Base-by-base conservation (phyloP, 2,797 vertebrate species). In the Adrianichthys oophorus region DNA sequence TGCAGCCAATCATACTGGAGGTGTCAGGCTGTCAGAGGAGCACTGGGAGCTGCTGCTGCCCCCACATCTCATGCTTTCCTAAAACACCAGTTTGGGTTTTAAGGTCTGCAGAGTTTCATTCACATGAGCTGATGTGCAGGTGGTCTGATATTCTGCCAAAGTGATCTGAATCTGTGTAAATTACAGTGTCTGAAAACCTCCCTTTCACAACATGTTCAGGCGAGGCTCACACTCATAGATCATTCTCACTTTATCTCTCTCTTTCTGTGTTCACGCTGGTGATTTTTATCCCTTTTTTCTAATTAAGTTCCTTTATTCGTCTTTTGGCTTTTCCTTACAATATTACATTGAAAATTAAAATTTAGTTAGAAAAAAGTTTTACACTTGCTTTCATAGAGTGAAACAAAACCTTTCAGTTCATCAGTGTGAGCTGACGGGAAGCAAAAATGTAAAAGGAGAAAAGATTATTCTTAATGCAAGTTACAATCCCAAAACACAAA, bases 101-200 rank as follows among this genome's bases (percentile, higher is more conserved):
- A 42, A 47, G 15, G 72, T 74, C 68, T 57, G 57, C 17, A 55
- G 59, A 53, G 66, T 55, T 68, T 59, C 2, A 62, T 53, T 80
- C 70, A 65, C 76, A 68, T 68, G 81, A 79, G 74, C 59, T 7
- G 65, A 29, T 70, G 49, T 18, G 72, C 86, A 85, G 86, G 85
- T 89, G 85, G 87, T 87, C 87, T 70, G 0, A 62, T 21, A 8
- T 72, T 67, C 62, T 82, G 78, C 84, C 80, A 84, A 66, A 79
- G 78, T 69, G 78, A 84, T 85, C 72, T 73, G 80, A 79, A 84
- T 84, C 76, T 81, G 70, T 40, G 72, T 76, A 81, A 86, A 85
- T 81, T 72, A 84, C 76, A 82, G 75, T 65, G 61, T 84, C 78
- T 87, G 72, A 79, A 78, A 82, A 85, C 77, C 57, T 80, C 59